Evolutionary conservation across 2,113 vertebrate genomes (phyloP).

Genomic region (Aviceda subcristata): DNA sequence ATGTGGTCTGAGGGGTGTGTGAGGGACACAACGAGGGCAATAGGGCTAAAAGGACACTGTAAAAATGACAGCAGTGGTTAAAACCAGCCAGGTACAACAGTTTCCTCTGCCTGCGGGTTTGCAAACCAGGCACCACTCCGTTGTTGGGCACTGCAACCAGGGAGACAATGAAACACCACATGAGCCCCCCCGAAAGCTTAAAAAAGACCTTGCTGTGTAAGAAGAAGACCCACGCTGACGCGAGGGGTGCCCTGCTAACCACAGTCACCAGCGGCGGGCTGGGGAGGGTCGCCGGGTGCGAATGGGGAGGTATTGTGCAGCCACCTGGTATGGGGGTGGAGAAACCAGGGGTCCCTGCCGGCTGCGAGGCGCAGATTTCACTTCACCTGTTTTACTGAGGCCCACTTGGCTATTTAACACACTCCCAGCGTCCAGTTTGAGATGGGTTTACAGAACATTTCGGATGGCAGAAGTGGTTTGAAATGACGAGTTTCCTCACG

Average conservation of each 20-base stretch:
- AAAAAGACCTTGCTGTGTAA: not conserved
- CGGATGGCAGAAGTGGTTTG: not conserved
- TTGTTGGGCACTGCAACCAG: not conserved
- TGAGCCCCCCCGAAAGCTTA: not conserved
- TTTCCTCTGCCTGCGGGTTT: not conserved
- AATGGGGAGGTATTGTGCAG: not conserved
- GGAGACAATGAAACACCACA: not conserved
- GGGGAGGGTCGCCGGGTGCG: fast-evolving
- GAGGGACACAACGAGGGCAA: not conserved
- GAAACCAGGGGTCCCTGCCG: not conserved
- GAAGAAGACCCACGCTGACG: not conserved
- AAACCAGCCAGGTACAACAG: not conserved
- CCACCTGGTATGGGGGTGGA: not conserved
- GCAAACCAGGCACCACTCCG: not conserved
- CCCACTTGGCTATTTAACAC: not conserved
- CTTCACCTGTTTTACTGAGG: not conserved
- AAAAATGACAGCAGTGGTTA: not conserved
- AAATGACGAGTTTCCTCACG: not conserved
- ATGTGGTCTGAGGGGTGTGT: not conserved
- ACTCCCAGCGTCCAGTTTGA: not conserved
- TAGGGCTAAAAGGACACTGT: not conserved
- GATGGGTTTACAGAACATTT: not conserved
- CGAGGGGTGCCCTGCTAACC: not conserved
- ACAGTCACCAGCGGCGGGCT: not conserved
- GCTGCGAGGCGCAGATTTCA: not conserved